phyloP scores from a whole-genome alignment of 1,140 invertebrate genomes.

The Teleogryllus occipitalis region DNA sequence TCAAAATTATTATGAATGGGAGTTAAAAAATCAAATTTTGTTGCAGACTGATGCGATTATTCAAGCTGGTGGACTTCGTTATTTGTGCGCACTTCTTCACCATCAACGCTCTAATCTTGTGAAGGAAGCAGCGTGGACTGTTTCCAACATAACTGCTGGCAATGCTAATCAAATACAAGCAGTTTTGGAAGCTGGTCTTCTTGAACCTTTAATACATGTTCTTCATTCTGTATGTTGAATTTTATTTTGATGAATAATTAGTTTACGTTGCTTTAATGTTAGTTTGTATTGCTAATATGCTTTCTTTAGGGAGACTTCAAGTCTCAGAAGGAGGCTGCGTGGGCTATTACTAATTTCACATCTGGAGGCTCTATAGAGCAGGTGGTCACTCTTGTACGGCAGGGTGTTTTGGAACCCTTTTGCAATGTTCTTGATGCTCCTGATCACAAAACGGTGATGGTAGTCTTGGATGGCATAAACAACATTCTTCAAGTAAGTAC shows the following conservation, averaged over 20 bases:
- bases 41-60: constrained; percentile 85
- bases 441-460: constrained; percentile 49
- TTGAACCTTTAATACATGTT: constrained; percentile 61
- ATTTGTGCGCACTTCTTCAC: constrained; percentile 61
- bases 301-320: constrained; percentile 59
- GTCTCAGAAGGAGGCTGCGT: constrained; percentile 72
- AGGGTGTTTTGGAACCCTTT: constrained; percentile 41
- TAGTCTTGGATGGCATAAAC: constrained; percentile 53
- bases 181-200: constrained; percentile 60
- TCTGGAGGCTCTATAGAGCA: constrained; percentile 63
- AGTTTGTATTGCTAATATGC: constrained; percentile 16
- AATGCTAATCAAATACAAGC: constrained; percentile 64
- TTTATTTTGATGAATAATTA: not conserved
- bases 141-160: constrained; percentile 76
- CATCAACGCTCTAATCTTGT: constrained; percentile 70
- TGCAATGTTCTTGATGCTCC: constrained; percentile 44
- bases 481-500: constrained; percentile 46
- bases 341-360: constrained; percentile 74
- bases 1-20: not conserved
- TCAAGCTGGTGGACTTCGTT: constrained; percentile 62
- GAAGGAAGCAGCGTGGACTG: constrained; percentile 76
- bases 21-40: not conserved
- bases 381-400: constrained; percentile 51
- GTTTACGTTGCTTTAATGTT: not conserved
- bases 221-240: constrained; percentile 44